Evolutionary conservation across 2,113 vertebrate species (phyloP).

Genomic region (Grammatotria lemairii): DNA sequence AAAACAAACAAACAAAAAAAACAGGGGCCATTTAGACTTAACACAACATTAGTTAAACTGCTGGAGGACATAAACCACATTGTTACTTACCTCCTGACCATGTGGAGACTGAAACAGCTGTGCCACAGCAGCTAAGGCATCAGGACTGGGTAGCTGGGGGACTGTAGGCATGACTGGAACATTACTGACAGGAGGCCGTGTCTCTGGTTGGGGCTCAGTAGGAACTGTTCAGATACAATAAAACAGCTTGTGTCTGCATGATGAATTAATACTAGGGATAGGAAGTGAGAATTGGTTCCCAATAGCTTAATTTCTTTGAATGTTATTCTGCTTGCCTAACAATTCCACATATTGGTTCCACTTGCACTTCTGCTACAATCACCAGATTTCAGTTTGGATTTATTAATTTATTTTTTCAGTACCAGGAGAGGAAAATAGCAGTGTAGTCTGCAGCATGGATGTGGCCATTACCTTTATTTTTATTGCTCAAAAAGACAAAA

Average conservation of each 20-base stretch:
- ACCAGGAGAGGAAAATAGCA: not conserved
- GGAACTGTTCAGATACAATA: conserved; percentile 1
- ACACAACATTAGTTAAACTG: not conserved
- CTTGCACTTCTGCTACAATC: not conserved
- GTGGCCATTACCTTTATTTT: not conserved
- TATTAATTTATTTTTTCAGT: not conserved
- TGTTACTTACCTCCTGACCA: conserved; percentile 81
- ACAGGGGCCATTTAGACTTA: not conserved
- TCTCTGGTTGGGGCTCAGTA: conserved; percentile 52
- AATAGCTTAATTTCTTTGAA: not conserved
- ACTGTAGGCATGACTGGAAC: conserved; percentile 68
- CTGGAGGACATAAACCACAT: not conserved
- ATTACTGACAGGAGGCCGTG: conserved; percentile 43
- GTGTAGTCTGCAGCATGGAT: not conserved
- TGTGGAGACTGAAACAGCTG: conserved; percentile 90
- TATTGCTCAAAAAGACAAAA: not conserved
- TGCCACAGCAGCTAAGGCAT: conserved; percentile 89
- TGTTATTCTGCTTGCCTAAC: not conserved
- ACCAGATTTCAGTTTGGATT: not conserved
- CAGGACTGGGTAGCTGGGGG: conserved; percentile 78
- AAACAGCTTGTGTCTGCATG: not conserved
- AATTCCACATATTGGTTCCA: not conserved
- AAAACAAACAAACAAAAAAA: fast-evolving
- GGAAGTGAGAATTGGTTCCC: not conserved
- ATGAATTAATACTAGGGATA: not conserved